Base-by-base conservation (phyloP, 2,113 vertebrate species). In the Apodemus sylvaticus region DNA sequence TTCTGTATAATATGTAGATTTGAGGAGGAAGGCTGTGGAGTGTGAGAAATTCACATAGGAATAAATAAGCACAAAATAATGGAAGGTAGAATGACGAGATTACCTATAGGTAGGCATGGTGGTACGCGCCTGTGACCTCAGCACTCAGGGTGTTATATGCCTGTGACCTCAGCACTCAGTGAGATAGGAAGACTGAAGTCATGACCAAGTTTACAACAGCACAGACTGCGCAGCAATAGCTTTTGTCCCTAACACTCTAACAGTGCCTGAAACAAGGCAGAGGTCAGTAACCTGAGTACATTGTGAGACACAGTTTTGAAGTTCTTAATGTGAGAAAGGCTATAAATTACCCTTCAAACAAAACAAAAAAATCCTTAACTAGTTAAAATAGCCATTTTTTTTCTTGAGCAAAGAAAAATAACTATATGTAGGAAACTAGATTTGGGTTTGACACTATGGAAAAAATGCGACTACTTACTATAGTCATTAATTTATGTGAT, bases 41-140 rank as follows among this genome's bases (percentile, higher is more conserved):
- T 62, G 36, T 97, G 94, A 79, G 58, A 91, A 96, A 96, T 86
- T 90, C 4, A 96, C 26, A 76, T 95, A 85, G 39, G 87, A 92
- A 62, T 73, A 55, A 92, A 62, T 73, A 55, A 93, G 64, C 36
- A 83, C 11, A 55, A 71, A 87, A n/a, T 51, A 89, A 86, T 81
- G 70, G 10, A 89, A 66, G 0, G 2, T 58, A 90, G 68, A 94
- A 66, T 45, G 90, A 29, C 90, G 53, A 86, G 60, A 68, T 95
- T 79, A 90, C 71, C 26, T 62, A 82, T 26, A 93, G 5, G 45
- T 86, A 45, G 85, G 64, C 45, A 24, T 70, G 42, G 45, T 68
- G 45, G 17, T 29, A 45, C 55, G 42, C 12, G 7, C 24, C 5
- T 42, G 24, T 17, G 24, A 39, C n/a, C 36, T 62, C 60, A 62